These are phyloP conservation scores for Neuroscelio doddi DNA, from an alignment of 2,888 invertebrate species.

Conservation along the genomic window DNA sequence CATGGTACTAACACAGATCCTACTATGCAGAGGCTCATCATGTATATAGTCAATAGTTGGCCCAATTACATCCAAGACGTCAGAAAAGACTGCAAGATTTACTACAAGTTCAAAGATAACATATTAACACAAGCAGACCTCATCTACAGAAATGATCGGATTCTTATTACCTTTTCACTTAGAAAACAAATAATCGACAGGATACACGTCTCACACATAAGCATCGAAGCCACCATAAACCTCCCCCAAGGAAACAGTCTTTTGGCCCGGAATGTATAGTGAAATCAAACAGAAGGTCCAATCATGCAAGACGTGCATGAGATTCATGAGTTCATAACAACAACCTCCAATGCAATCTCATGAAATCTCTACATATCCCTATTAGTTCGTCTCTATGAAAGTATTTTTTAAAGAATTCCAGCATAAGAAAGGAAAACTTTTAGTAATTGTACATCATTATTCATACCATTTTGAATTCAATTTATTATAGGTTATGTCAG, in stretches of 20 bases:
- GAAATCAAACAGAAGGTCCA: slow-evolving; percentile 24
- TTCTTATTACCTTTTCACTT: slow-evolving; percentile 22
- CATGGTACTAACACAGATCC: not conserved
- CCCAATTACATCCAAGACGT: slow-evolving; percentile 36
- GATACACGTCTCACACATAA: slow-evolving; percentile 33
- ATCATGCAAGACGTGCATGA: slow-evolving; percentile 23
- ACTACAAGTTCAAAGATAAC: slow-evolving; percentile 28
- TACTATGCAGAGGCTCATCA: slow-evolving; percentile 36
- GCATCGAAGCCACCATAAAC: slow-evolving; percentile 31
- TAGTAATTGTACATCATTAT: slow-evolving; percentile 15
- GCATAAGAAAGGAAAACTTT: slow-evolving; percentile 6
- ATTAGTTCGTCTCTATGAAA: slow-evolving; percentile 25
- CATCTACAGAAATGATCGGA: slow-evolving; percentile 18
- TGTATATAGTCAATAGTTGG: slow-evolving; percentile 47
- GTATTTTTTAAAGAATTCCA: slow-evolving; percentile 24
- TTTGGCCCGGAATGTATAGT: slow-evolving; percentile 33
- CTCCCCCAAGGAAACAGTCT: slow-evolving; percentile 31
- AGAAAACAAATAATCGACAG: slow-evolving; percentile 22
- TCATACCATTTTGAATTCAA: slow-evolving; percentile 23
- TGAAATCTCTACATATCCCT: slow-evolving; percentile 32
- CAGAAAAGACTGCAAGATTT: slow-evolving; percentile 9
- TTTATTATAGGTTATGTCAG: slow-evolving; percentile 5
- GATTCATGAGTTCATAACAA: slow-evolving; percentile 11
- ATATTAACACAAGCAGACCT: slow-evolving; percentile 14
- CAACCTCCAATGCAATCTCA: slow-evolving; percentile 21